phyloP scores from a whole-genome alignment of 2,888 invertebrate genomes.

The Acronicta psi region DNA sequence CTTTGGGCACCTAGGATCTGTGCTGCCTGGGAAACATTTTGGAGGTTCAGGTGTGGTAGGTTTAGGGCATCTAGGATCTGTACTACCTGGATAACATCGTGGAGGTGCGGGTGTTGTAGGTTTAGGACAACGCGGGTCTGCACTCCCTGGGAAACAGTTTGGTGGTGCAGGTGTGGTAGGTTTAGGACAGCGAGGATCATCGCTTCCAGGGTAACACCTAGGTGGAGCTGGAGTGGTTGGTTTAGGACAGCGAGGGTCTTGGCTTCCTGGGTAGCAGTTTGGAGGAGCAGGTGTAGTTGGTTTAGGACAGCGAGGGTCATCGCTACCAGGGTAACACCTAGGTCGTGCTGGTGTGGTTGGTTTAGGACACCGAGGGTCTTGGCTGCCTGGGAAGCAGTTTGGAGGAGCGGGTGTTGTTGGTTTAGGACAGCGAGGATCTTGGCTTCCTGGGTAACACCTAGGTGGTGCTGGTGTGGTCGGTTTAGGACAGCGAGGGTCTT shows the following conservation, averaged over 20 bases:
- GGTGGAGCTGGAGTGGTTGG: conserved; percentile 47
- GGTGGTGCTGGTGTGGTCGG: conserved; percentile 56
- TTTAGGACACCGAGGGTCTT: conserved; percentile 59
- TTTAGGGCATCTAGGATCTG: conserved; percentile 64
- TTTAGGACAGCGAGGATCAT: conserved; percentile 65
- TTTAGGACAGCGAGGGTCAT: conserved; percentile 59
- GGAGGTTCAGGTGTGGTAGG: conserved; percentile 56
- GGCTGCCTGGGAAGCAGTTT: conserved; percentile 60
- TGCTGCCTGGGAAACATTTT: conserved; percentile 61
- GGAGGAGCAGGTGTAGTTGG: conserved; percentile 49
- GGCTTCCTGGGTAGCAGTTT: conserved; percentile 64
- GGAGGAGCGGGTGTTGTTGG: conserved; percentile 57
- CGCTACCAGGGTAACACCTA: conserved; percentile 65
- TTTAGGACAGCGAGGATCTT: conserved; percentile 62
- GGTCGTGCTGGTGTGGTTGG: conserved; percentile 55
- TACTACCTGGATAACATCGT: conserved; percentile 62
- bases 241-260: conserved; percentile 50
- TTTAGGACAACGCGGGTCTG: conserved; percentile 61
- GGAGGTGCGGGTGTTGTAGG: conserved; percentile 60
- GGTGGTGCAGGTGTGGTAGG: conserved; percentile 57
- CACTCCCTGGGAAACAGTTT: conserved; percentile 8
- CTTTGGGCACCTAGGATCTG: conserved; percentile 59
- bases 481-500: conserved; percentile 65
- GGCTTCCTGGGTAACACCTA: conserved; percentile 59
- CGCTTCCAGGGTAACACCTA: conserved; percentile 70